Base-by-base conservation (phyloP, 2,888 invertebrate species). In the Theretra japonica region DNA sequence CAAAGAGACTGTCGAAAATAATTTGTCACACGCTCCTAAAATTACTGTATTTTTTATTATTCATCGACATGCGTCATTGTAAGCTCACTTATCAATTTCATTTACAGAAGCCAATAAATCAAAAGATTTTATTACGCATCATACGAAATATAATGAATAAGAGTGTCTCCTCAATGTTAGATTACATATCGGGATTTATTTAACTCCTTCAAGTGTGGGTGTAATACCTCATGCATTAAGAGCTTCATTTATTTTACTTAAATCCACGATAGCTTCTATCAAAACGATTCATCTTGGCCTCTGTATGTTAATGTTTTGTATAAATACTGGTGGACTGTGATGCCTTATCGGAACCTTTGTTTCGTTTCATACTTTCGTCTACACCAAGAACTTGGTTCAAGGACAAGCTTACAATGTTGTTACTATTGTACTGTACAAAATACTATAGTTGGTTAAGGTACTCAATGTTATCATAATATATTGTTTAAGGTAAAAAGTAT, bases 291-390 rank as follows among this genome's bases (percentile, higher is more conserved):
- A 93, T 92, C 92, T 88, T 82, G 73, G 82, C 85, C 85, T 83
- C 83, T 77, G 81, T 88, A 90, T 91, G 88, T 88, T 88, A 92
- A 92, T 90, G 83, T 86, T 86, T 79, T 86, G 88, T 90, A 89
- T 90, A 86, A 88, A 88, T 86, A 85, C 62, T 76, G 74, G 77
- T 76, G 74, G 77, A 75, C 77, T 82, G 79, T 83, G 91, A 89
- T 91, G 80, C 78, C 81, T 82, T 86, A 89, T 90, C 88, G 75
- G 71, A 33, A 77, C 79, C 86, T 87, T 89, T 87, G 88, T 86
- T 83, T 85, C 81, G 70, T 76, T 79, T 41, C 53, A 79, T 79
- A 76, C 70, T 76, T 74, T 72, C 68, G 53, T 73, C 71, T 70
- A 48, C 30, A 68, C 25, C 69, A 70, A 73, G 53, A 70, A 65